Base-by-base conservation (phyloP, 35 echinoderm and acorn worm genomes). In the Diadema setosum region DNA sequence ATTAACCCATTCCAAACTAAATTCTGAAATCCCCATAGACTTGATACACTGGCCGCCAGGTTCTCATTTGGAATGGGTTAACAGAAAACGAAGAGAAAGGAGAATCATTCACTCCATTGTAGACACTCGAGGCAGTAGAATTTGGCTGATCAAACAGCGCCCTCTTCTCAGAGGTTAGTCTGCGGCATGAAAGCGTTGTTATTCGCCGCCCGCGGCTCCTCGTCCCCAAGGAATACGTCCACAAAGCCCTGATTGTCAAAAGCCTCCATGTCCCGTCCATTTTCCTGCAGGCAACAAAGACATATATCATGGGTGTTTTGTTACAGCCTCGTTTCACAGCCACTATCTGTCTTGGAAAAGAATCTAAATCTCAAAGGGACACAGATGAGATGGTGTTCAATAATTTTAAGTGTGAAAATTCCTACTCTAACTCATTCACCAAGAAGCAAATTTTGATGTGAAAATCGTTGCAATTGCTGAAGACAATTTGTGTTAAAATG, bases 121-220 rank as follows among this genome's bases (percentile, higher is more conserved):
- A n/a, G n/a, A n/a, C n/a, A n/a, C n/a, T n/a, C n/a, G n/a, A n/a
- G n/a, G n/a, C n/a, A n/a, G n/a, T n/a, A n/a, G n/a, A n/a, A n/a
- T n/a, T n/a, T n/a, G n/a, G n/a, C n/a, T n/a, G n/a, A n/a, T n/a
- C n/a, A n/a, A n/a, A n/a, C n/a, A n/a, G n/a, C n/a, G n/a, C n/a
- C n/a, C n/a, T n/a, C n/a, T n/a, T n/a, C n/a, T 78, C 39, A 78
- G 21, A 78, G 44, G 73, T 78, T 78, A 21, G 73, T 78, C 73
- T 78, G 73, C 44, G 73, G 73, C 11, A 44, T 33, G 37, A 78
- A 39, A 9, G 29, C 39, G 73, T 78, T 78, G 33, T 39, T 78
- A 41, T 44, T 44, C 24, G 73, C 24, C 18, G 67, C n/a, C 5
- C 27, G 44, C 40, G 39, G 39, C 37, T 26, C 27, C 24, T 41